Evolutionary conservation across 2,888 invertebrate genomes (phyloP), one percentile per base, ranked within the genome.

Genomic region (Autographa pulchrina): DNA sequence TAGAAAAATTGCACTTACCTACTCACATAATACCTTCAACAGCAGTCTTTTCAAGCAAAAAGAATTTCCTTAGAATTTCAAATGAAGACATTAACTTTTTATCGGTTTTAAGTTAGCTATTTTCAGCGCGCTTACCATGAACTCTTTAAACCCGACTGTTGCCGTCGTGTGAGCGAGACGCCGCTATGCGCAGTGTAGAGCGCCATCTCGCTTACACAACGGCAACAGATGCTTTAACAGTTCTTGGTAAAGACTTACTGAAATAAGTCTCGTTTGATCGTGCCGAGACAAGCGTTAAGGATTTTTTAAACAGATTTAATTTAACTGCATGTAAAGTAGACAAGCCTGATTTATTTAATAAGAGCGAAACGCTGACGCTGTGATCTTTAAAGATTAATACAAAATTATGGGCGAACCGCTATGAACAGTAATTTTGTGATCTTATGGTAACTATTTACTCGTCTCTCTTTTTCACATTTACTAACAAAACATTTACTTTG

Each of bases 41-140:
- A 56, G 54, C 54, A 48, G 48, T 13, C 54, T 13, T 2, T 54
- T 20, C 11, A 9, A 20, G 63, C 61, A 71, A 63, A 66, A 68
- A 68, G 58, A 59, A 65, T 66, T n/a, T 63, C 67, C 61, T 43
- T 66, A 64, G 69, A 68, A 71, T 69, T 71, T 68, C 56, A 71
- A 72, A 69, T 67, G 69, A 69, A 63, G 48, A 72, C 69, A 69
- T 75, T 69, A 69, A 61, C 65, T 41, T 71, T 62, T 62, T 61
- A 60, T 65, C 63, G 32, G 48, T 48, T 52, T 18, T 52, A 61
- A 60, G 58, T 56, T 62, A 56, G 48, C 25, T 25, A 52, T 62
- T 18, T 62, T 62, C 52, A 48, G 32, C 25, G 3, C 25, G 25
- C 25, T 25, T 25, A 25, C 25, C 25, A 25, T 25, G 25, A 25